Evolutionary conservation across 2,888 invertebrate genomes (phyloP).

Genomic region (Metopia argyrocephala): DNA sequence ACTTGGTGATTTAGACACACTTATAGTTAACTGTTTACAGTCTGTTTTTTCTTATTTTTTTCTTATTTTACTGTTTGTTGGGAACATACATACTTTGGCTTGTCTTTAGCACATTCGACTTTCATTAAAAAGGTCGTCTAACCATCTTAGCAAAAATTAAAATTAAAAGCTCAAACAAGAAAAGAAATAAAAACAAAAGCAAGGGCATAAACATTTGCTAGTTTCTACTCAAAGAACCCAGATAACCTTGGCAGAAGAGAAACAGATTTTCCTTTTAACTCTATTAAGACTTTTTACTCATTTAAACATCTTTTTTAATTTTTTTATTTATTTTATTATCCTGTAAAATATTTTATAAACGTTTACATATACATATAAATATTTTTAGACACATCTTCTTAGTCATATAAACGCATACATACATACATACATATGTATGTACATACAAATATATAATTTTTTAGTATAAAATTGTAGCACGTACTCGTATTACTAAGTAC

Average conservation of each 20-base stretch:
- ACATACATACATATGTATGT: too few relatives aligned
- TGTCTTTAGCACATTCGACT: constrained; percentile 58
- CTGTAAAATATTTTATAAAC: constrained; percentile 32
- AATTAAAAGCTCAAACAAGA: background rate
- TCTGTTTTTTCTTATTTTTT: background rate
- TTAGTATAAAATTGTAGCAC: background rate
- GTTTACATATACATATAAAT: background rate
- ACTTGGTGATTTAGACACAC: constrained; percentile 13
- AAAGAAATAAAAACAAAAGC: background rate
- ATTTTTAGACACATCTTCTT: background rate
- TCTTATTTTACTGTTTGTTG: too few relatives aligned
- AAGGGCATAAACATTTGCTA: background rate
- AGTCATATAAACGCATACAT: too few relatives aligned
- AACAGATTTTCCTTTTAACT: constrained; percentile 43
- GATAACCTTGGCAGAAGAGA: constrained; percentile 8
- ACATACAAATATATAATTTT: background rate
- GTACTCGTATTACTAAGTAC: constrained; percentile 41
- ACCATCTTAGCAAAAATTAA: constrained; percentile 29
- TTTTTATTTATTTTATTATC: background rate
- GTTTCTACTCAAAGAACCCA: background rate
- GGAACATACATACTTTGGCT: constrained; percentile 37
- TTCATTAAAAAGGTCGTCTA: constrained; percentile 63
- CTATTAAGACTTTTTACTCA: constrained; percentile 31
- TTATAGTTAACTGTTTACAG: constrained; percentile 23
- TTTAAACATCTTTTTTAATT: background rate